These are phyloP conservation scores for Microcebus lehilahytsara DNA, from an alignment of 2,113 vertebrate species.

Conservation along the genomic window DNA sequence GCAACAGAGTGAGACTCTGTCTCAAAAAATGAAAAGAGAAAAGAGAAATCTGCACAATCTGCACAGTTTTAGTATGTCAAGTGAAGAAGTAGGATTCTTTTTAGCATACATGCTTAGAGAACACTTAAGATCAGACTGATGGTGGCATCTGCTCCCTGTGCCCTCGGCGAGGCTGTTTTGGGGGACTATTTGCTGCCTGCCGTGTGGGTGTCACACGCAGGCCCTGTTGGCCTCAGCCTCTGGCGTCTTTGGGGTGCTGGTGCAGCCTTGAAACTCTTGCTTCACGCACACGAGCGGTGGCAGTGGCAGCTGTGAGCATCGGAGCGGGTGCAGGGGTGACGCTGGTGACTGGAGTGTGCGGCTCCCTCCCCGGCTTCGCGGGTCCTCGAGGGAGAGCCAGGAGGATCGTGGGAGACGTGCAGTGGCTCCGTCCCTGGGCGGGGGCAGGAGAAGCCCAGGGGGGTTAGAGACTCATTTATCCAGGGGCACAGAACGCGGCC, in stretches of 20 bases:
- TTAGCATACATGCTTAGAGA: no score
- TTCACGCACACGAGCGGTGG: background rate
- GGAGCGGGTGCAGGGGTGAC: background rate
- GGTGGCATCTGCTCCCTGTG: background rate
- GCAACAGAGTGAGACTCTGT: no score
- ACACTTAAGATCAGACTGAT: background rate
- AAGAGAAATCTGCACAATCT: background rate
- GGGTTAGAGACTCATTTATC: background rate
- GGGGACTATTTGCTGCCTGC: fast-evolving
- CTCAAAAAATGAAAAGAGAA: no score
- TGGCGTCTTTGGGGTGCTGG: background rate
- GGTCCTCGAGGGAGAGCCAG: background rate
- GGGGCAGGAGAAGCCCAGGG: background rate
- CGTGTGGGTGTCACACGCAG: fast-evolving
- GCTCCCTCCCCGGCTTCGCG: background rate
- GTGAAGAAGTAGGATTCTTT: background rate
- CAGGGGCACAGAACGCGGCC: background rate
- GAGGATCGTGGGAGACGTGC: background rate
- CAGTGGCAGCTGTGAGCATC: background rate
- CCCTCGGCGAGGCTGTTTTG: background rate
- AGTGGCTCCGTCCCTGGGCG: background rate
- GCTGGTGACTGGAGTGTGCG: background rate
- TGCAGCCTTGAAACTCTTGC: background rate
- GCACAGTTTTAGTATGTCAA: background rate
- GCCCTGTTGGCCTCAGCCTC: no score